Percentiles rank a stretch among this genome's conserved stretches.
phyloP scores from a whole-genome alignment of 2,888 invertebrate species.

The Hypomecis atomaria region DNA sequence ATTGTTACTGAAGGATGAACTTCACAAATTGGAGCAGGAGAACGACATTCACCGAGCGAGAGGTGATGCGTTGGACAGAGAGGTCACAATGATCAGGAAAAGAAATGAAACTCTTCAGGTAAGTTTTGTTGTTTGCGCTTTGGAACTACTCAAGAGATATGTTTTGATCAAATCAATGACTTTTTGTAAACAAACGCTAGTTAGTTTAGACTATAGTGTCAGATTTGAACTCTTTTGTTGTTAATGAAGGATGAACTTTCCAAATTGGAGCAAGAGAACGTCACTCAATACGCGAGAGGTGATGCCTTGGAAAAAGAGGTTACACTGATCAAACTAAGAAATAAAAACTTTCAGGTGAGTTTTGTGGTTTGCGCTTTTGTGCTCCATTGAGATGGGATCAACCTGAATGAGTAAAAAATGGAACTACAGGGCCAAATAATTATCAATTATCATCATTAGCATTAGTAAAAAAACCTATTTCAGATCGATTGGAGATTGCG shows the following conservation, averaged over 20 bases:
- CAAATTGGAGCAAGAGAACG: constrained; percentile 91
- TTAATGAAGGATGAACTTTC: constrained; percentile 91
- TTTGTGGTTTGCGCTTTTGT: too few relatives aligned
- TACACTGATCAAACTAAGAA: constrained; percentile 89
- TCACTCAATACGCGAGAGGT: constrained; percentile 93
- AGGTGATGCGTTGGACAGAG: constrained; percentile 91
- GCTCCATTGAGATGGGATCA: too few relatives aligned
- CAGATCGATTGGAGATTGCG: too few relatives aligned
- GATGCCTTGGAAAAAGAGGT: constrained; percentile 93
- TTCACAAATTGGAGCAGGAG: constrained; percentile 92
- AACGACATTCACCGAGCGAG: constrained; percentile 94
- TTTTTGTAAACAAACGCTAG: constrained; percentile 56
- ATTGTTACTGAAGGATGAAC: constrained; percentile 90
- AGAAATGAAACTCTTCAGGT: constrained; percentile 91
- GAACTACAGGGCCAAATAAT: too few relatives aligned
- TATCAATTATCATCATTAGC: too few relatives aligned
- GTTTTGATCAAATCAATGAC: too few relatives aligned
- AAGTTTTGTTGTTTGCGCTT: constrained; percentile 58
- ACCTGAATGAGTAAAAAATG: too few relatives aligned
- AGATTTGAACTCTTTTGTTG: constrained; percentile 84
- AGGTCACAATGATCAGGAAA: constrained; percentile 89
- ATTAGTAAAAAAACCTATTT: too few relatives aligned
- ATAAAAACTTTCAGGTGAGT: constrained; percentile 89
- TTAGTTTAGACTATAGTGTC: constrained; percentile 51
- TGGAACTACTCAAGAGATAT: too few relatives aligned